Evolutionary conservation across 2,113 vertebrate species (phyloP).

Genomic region (Nycticorax nycticorax): DNA sequence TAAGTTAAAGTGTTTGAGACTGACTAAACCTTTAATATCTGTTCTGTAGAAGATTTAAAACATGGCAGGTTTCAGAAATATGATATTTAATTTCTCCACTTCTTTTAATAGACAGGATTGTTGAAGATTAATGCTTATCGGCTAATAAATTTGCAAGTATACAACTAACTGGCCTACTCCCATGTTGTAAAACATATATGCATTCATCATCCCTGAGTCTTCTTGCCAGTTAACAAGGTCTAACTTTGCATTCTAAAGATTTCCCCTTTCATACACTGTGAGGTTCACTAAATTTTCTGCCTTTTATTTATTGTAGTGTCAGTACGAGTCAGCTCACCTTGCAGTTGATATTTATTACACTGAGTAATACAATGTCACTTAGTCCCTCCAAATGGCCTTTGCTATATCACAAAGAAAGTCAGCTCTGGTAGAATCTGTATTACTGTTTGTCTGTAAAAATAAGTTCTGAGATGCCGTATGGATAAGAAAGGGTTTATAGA

Average conservation of each 20-base stretch:
- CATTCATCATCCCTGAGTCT: neutral
- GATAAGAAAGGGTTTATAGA: neutral
- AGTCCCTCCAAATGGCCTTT: slow-evolving; percentile 17
- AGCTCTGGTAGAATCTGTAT: neutral
- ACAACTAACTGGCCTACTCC: neutral
- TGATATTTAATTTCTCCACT: neutral
- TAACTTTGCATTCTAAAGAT: neutral
- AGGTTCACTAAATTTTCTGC: slow-evolving; percentile 3
- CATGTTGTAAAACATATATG: neutral
- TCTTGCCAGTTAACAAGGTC: neutral
- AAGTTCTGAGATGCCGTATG: neutral
- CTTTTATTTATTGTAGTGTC: neutral
- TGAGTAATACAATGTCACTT: neutral
- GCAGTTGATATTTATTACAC: slow-evolving; percentile 23
- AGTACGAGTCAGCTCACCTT: slow-evolving; percentile 13
- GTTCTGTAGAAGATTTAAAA: neutral
- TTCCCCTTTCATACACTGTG: neutral
- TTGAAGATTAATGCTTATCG: slow-evolving; percentile 19
- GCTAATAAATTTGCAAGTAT: slow-evolving; percentile 18
- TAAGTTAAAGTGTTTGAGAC: neutral
- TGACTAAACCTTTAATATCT: neutral
- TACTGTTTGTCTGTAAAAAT: neutral
- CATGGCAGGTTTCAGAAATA: neutral
- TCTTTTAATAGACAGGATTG: neutral
- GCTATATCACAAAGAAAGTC: slow-evolving; percentile 9